phyloP scores from a whole-genome alignment of 2,113 vertebrate genomes.

The Nicator chloris region DNA sequence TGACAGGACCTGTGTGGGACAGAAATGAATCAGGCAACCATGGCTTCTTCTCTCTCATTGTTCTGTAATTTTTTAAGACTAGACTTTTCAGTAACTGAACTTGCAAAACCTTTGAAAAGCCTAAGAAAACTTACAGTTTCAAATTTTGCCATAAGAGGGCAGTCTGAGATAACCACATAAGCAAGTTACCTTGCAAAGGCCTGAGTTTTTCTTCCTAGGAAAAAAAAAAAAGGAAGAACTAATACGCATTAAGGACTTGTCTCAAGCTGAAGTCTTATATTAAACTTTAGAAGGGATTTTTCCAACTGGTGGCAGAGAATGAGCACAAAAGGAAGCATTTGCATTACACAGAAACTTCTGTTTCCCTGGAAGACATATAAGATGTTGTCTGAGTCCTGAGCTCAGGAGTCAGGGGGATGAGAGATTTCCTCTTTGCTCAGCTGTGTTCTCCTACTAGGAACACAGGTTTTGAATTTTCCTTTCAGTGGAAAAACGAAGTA shows the following conservation, averaged over 20 bases:
- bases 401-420: background rate
- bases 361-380: background rate
- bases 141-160: slow-evolving; percentile 58
- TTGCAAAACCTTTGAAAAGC: background rate
- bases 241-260: background rate
- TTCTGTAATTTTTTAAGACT: background rate
- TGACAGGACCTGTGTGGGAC: background rate
- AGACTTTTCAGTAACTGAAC: background rate
- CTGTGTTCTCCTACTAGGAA: background rate
- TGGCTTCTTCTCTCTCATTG: background rate
- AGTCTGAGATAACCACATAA: background rate
- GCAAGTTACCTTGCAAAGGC: background rate
- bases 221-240: no score
- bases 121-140: background rate
- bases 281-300: background rate
- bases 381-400: background rate
- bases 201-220: background rate
- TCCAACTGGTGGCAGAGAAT: background rate
- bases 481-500: background rate
- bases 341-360: background rate
- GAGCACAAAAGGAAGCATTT: background rate
- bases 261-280: background rate
- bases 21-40: background rate
- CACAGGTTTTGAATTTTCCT: background rate
- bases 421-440: background rate